phyloP scores from a whole-genome alignment of 2,797 vertebrate genomes.

The Enteromius unitaeniatus region DNA sequence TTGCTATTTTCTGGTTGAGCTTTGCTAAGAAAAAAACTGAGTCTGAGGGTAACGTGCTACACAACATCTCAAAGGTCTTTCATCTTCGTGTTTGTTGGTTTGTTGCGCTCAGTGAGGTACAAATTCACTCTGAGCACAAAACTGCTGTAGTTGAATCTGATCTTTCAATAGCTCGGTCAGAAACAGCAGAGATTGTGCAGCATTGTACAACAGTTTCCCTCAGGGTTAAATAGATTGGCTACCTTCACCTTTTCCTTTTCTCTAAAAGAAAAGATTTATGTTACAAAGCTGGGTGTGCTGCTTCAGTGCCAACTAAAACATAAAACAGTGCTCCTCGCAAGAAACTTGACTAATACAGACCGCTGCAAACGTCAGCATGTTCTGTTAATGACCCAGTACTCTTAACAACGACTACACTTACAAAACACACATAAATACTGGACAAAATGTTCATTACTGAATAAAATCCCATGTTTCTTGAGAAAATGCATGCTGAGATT shows the following conservation, averaged over 20 bases:
- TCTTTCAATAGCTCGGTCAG: neutral
- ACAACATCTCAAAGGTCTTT: neutral
- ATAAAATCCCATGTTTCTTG: neutral
- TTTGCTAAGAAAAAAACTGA: conserved; percentile 39
- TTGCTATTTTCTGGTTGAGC: neutral
- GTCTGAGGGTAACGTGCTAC: conserved; percentile 18
- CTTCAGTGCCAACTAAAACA: neutral
- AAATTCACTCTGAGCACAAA: conserved; percentile 1
- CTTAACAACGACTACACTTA: neutral
- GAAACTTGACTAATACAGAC: neutral
- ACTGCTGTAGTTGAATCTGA: neutral
- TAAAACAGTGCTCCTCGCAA: neutral
- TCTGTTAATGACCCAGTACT: neutral
- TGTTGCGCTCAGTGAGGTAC: conserved; percentile 19
- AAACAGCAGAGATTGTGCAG: neutral
- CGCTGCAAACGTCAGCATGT: neutral
- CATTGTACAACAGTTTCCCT: neutral
- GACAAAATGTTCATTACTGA: neutral
- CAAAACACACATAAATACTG: neutral
- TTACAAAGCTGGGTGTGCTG: neutral
- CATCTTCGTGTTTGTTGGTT: conserved; percentile 23
- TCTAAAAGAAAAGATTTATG: neutral
- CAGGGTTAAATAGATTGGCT: conserved; percentile 17
- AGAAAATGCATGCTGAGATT: no score
- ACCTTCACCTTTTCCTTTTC: conserved; percentile 5